Evolutionary conservation across 2,888 invertebrate species (phyloP).

Genomic region (Phalera bucephala): DNA sequence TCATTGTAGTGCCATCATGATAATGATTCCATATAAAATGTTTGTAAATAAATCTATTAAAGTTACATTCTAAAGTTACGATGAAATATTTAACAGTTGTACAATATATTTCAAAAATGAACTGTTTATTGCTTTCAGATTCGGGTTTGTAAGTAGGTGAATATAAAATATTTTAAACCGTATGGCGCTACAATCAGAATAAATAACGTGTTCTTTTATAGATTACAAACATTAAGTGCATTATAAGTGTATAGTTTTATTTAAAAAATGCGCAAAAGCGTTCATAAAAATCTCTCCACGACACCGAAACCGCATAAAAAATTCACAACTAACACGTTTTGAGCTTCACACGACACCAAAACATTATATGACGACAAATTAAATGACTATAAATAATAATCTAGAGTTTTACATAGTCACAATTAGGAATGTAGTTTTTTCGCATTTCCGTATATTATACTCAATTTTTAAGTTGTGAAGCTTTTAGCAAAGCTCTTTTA

Average conservation of each 20-base stretch:
- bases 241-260: slow-evolving; percentile 45
- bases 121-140: background rate
- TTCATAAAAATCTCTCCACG: slow-evolving; percentile 69
- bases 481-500: background rate
- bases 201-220: slow-evolving; percentile 13
- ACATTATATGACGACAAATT: slow-evolving; percentile 26
- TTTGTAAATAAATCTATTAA: background rate
- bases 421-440: slow-evolving; percentile 7
- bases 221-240: slow-evolving; percentile 35
- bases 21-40: slow-evolving; percentile 12
- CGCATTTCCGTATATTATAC: background rate
- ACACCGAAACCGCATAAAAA: slow-evolving; percentile 70
- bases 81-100: background rate
- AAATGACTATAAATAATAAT: slow-evolving; percentile 20
- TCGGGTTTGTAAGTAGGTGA: slow-evolving; percentile 8
- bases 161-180: slow-evolving; percentile 7
- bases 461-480: background rate
- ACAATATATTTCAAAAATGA: background rate
- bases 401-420: slow-evolving; percentile 21
- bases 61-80: too few species aligned
- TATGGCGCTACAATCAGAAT: slow-evolving; percentile 19
- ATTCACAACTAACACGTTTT: slow-evolving; percentile 60
- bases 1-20: slow-evolving; percentile 10
- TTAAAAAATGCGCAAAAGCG: slow-evolving; percentile 78
- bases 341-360: slow-evolving; percentile 51